Evolutionary conservation across 2,888 invertebrate species (phyloP).

Genomic region (Philhelius pedissequus): DNA sequence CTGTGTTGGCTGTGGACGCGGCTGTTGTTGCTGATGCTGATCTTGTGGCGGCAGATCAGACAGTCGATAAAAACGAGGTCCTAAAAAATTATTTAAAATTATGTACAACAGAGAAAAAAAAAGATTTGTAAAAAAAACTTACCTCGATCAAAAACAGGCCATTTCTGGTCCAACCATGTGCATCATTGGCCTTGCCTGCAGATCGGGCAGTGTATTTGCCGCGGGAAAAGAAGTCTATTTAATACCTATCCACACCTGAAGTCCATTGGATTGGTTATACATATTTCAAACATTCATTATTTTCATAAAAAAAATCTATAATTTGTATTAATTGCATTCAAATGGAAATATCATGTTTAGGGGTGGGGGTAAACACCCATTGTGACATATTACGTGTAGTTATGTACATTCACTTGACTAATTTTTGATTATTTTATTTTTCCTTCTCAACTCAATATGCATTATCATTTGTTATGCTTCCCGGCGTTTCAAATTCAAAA

Average conservation of each 20-base stretch:
- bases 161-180: conserved; percentile 34
- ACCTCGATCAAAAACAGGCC: conserved; percentile 71
- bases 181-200: conserved; percentile 69
- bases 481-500: background rate
- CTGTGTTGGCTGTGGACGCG: conserved; percentile 34
- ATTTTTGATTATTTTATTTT: background rate
- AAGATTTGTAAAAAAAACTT: conserved; percentile 7
- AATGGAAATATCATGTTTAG: no score
- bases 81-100: conserved; percentile 21
- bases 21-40: conserved; percentile 62
- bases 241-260: no score
- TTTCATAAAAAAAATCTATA: no score
- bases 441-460: background rate
- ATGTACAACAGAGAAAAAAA: background rate
- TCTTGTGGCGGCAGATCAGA: no score
- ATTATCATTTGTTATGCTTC: background rate
- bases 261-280: no score
- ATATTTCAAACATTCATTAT: no score
- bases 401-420: background rate
- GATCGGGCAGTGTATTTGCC: conserved; percentile 80
- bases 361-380: no score
- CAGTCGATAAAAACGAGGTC: conserved; percentile 72
- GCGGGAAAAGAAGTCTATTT: no score
- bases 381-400: no score
- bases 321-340: no score